These are phyloP conservation scores for Megaleporinus macrocephalus DNA, from an alignment of 2,113 vertebrate species.

Conservation along the genomic window DNA sequence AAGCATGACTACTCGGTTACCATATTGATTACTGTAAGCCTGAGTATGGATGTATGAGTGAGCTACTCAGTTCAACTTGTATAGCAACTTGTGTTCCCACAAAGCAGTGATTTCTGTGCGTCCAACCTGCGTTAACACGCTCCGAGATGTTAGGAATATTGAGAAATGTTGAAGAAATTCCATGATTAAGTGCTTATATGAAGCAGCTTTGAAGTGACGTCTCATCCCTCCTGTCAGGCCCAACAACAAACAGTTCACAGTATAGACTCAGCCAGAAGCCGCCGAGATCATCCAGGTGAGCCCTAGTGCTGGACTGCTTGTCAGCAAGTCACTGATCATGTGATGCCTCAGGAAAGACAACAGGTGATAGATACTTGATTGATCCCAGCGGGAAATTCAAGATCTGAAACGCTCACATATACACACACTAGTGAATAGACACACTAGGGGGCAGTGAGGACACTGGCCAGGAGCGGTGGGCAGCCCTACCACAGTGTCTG, in stretches of 20 bases:
- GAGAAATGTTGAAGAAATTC: conserved; percentile 30
- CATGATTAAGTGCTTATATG: conserved; percentile 56
- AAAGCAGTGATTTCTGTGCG: conserved; percentile 6
- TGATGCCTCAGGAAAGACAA: too few species aligned
- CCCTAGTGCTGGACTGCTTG: too few species aligned
- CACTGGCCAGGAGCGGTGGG: too few species aligned
- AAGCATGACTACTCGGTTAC: background rate
- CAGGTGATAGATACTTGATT: too few species aligned
- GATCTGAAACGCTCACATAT: too few species aligned
- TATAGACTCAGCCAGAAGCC: background rate
- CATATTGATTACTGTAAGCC: background rate
- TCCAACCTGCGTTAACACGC: background rate
- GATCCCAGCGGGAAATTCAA: too few species aligned
- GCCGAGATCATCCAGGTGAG: too few species aligned
- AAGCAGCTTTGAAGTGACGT: conserved; percentile 36
- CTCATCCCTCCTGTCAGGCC: background rate
- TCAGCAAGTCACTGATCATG: too few species aligned
- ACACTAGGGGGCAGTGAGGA: too few species aligned
- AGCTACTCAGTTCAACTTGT: background rate
- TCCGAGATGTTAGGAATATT: conserved; percentile 18
- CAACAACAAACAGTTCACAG: background rate
- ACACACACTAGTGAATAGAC: too few species aligned
- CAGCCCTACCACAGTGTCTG: too few species aligned
- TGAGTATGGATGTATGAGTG: background rate
- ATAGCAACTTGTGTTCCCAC: background rate